These are phyloP conservation scores for Netelia virgata DNA, from an alignment of 2,888 invertebrate genomes.

Conservation along the genomic window DNA sequence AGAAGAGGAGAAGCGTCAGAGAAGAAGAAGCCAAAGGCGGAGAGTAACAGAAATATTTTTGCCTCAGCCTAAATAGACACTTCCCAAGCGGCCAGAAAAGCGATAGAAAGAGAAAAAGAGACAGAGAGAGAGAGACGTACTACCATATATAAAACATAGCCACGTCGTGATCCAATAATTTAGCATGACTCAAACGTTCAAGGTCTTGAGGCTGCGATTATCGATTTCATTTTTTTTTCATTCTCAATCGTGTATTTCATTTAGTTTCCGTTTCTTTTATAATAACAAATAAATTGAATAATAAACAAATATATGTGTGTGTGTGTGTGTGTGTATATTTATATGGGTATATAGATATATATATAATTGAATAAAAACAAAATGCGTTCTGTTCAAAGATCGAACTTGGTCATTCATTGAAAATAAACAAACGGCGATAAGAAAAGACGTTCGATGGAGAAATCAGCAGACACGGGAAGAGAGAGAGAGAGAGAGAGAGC, in stretches of 20 bases:
- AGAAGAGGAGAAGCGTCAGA: constrained; percentile 36
- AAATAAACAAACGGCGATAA: constrained; percentile 64
- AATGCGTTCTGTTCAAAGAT: constrained; percentile 56
- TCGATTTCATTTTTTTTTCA: constrained; percentile 76
- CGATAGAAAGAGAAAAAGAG: constrained; percentile 35
- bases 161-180: constrained; percentile 74
- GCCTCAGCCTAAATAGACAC: constrained; percentile 64
- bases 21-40: constrained; percentile 48
- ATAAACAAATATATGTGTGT: not conserved
- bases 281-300: not conserved
- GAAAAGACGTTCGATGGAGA: constrained; percentile 47
- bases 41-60: constrained; percentile 64
- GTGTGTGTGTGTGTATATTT: no score
- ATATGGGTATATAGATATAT: no score
- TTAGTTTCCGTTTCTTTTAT: not conserved
- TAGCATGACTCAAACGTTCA: constrained; percentile 64
- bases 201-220: constrained; percentile 73
- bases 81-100: constrained; percentile 67
- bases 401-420: constrained; percentile 52
- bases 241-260: constrained; percentile 23
- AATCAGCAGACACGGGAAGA: constrained; percentile 20
- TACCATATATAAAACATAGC: constrained; percentile 65
- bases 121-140: constrained; percentile 32
- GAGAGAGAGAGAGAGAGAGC: constrained; percentile 17
- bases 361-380: not conserved